phyloP scores from a whole-genome alignment of 1,140 invertebrate genomes.

The Hylaeus volcanicus region DNA sequence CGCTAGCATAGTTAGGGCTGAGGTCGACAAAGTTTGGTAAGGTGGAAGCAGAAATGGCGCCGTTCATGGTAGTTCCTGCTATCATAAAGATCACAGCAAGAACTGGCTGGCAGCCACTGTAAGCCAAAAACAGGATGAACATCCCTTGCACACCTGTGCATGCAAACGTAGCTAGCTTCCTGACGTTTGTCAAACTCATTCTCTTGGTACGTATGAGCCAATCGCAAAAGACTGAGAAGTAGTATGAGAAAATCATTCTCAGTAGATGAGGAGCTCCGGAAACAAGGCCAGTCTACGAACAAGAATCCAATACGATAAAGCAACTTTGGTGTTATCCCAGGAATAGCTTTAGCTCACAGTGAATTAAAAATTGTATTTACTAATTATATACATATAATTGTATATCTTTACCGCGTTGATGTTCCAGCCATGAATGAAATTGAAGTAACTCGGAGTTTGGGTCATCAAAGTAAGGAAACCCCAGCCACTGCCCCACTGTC shows the following conservation, averaged over 20 bases:
- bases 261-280: constrained; percentile 85
- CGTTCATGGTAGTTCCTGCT: constrained; percentile 83
- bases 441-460: constrained; percentile 92
- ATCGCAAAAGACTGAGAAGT: constrained; percentile 83
- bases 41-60: constrained; percentile 85
- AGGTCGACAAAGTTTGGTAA: constrained; percentile 85
- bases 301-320: neutral
- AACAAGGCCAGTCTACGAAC: constrained; percentile 83
- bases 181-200: constrained; percentile 83
- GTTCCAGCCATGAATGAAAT: constrained; percentile 90
- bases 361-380: too few relatives aligned
- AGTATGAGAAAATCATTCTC: constrained; percentile 83
- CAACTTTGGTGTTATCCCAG: neutral
- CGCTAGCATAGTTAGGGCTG: constrained; percentile 86
- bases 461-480: constrained; percentile 92
- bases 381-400: too few relatives aligned
- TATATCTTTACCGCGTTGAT: constrained; percentile 84
- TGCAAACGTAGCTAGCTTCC: constrained; percentile 83
- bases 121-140: constrained; percentile 82
- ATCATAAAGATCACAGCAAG: constrained; percentile 84
- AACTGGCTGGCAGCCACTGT: constrained; percentile 83
- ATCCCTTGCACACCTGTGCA: constrained; percentile 82
- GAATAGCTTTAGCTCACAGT: too few relatives aligned
- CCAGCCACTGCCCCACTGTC: constrained; percentile 92
- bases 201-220: constrained; percentile 82